These are phyloP conservation scores for Harpalus rufipes DNA, from an alignment of 2,888 invertebrate species.

Conservation along the genomic window DNA sequence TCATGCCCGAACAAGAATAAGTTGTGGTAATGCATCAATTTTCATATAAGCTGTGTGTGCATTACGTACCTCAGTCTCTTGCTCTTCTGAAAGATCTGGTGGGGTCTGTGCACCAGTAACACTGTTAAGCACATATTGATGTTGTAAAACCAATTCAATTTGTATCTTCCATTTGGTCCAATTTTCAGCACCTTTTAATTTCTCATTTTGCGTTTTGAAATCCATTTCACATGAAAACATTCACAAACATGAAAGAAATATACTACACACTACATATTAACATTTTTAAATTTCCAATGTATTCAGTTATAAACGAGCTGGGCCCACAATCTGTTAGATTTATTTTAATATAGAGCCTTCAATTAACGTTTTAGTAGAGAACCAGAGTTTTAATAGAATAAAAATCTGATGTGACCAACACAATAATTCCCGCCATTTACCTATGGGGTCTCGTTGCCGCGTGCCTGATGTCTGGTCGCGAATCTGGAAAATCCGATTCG, in stretches of 20 bases:
- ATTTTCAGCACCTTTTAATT: not conserved
- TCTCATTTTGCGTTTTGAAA: not conserved
- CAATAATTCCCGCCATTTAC: too few species aligned
- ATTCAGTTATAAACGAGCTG: not conserved
- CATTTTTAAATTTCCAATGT: not conserved
- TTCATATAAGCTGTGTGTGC: not conserved
- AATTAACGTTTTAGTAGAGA: not conserved
- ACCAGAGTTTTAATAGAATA: too few species aligned
- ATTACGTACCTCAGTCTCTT: slow-evolving; percentile 1
- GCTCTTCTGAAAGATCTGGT: too few species aligned
- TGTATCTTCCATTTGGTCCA: not conserved
- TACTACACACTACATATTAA: not conserved
- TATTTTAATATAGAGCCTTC: not conserved
- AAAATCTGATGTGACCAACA: too few species aligned
- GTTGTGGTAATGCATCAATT: not conserved
- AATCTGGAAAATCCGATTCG: too few species aligned
- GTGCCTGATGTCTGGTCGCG: too few species aligned
- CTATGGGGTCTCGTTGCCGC: too few species aligned
- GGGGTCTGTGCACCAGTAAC: too few species aligned
- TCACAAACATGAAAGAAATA: not conserved
- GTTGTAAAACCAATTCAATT: not conserved
- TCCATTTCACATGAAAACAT: not conserved
- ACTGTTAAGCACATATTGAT: too few species aligned
- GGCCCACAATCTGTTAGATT: not conserved
- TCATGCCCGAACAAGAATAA: too few species aligned